Evolutionary conservation across 2,888 invertebrate species (phyloP).

Genomic region (Synergus laeviventris): DNA sequence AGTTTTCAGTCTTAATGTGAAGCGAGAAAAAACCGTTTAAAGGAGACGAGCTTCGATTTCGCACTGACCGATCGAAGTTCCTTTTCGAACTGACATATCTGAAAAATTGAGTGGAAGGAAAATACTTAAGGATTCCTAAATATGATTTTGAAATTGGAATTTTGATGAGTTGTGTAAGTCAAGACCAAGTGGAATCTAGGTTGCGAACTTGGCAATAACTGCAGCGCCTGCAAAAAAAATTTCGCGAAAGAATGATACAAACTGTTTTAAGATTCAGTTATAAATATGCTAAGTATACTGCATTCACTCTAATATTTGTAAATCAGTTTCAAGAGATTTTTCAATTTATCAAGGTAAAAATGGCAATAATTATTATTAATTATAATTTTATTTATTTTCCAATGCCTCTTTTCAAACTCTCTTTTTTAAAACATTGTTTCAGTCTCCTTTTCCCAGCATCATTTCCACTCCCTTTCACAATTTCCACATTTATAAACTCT

Average conservation of each 20-base stretch:
- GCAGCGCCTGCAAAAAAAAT: constrained; percentile 11
- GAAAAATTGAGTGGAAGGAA: constrained; percentile 11
- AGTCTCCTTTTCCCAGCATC: too few relatives aligned
- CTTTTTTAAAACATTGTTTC: too few relatives aligned
- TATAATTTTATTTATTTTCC: neutral
- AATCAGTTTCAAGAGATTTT: constrained; percentile 11
- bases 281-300: constrained; percentile 13
- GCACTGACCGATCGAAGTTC: constrained; percentile 19
- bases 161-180: constrained; percentile 47
- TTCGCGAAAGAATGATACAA: neutral
- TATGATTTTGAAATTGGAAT: constrained; percentile 56
- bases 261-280: constrained; percentile 16
- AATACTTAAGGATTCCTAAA: neutral
- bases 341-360: constrained; percentile 42
- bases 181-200: constrained; percentile 44
- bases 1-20: neutral
- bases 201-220: constrained; percentile 21
- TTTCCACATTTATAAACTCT: too few relatives aligned
- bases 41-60: neutral
- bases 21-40: neutral
- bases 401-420: neutral
- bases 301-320: constrained; percentile 4
- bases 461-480: too few relatives aligned
- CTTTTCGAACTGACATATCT: neutral
- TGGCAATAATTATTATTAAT: constrained; percentile 12